Evolutionary conservation across 2,797 vertebrate genomes (phyloP), one percentile per base, ranked within the genome.

Genomic region (Semaprochilodus insignis): DNA sequence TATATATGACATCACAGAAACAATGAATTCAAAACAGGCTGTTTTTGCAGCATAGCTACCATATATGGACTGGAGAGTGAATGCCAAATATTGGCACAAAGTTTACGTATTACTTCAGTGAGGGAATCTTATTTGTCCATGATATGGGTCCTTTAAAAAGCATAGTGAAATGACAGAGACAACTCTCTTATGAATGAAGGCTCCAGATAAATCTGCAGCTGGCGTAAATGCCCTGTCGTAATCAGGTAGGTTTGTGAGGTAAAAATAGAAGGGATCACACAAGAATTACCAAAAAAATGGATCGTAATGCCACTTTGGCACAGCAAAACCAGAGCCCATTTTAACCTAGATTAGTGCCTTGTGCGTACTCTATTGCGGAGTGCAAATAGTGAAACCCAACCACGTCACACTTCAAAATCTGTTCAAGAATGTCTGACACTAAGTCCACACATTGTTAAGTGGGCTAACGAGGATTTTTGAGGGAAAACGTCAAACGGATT

Each of bases 231-330:
- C 17, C 17, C 65, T 40, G 69, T 27, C n/a, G 48, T 79, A 70
- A 70, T 80, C 66, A n/a, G 21, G 25, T 44, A 44, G 16, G 52
- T 23, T 55, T 77, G 70, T 23, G 5, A 6, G 66, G 17, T 77
- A 77, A 81, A 84, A 80, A 77, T 81, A 84, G 73, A 84, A 81
- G 73, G 48, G 66, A 76, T 48, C 34, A 65, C 48, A 23, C 13
- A 44, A 75, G 65, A 21, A 76, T 54, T 54, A 70, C 77, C 54
- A 27, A 27, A 44, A 40, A 67, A 65, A 76, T 59, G 40, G 25
- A 59, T 60, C 31, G 59, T 69, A 62, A 31, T 19, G 55, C 66
- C 65, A 67, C 70, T 73, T 25, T 77, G 75, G 60, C 62, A 73
- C 48, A 81, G 62, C 69, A 44, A 62, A 52, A 14, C 36, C 11